Evolutionary conservation across 2,113 vertebrate species (phyloP), one percentile per base, ranked within the genome.

Genomic region (Steatornis caripensis): DNA sequence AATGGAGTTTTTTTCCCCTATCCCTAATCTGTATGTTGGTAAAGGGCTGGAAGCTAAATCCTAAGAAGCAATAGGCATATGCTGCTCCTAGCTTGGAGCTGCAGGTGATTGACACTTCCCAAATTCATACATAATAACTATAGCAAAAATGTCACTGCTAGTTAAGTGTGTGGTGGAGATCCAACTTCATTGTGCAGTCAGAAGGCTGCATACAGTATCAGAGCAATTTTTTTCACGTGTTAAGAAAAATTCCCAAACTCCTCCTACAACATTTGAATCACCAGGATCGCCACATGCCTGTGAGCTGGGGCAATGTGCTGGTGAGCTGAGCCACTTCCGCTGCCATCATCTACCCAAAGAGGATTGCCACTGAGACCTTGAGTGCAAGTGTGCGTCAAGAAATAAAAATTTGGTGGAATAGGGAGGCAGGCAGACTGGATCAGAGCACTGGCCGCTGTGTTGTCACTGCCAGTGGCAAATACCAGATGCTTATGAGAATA

Each of bases 381-480:
- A 65, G 90, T 69, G 26, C 53, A 55, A 61, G 14, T 11, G 16
- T 64, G 12, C 53, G 30, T 65, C 65, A 72, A 48, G 64, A 86
- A 94, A 71, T 14, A 70, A 94, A 80, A 81, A 61, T 9, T 16
- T n/a, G n/a, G n/a, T n/a, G 27, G 39, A 89, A 37, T 0, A 69
- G 37, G 57, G 54, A 69, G 22, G 37, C 37, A 72, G 15, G 8
- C 34, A 87, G 76, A 55, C 23, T 57, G 77, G 34, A 71, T 84
- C 43, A 68, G 81, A 68, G 66, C 24, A 5, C 80, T 78, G 61
- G 16, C 57, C 55, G 9, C 24, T 58, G 20, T 64, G 71, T 55
- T 86, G 19, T 71, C 48, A 89, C 80, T 72, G 74, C 80, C 85
- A 75, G 80, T 68, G 83, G 95, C 90, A 90, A 90, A 90, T 92